Evolutionary conservation across 2,113 vertebrate genomes (phyloP), one percentile per base, ranked within the genome.

Genomic region (Mastomys coucha): DNA sequence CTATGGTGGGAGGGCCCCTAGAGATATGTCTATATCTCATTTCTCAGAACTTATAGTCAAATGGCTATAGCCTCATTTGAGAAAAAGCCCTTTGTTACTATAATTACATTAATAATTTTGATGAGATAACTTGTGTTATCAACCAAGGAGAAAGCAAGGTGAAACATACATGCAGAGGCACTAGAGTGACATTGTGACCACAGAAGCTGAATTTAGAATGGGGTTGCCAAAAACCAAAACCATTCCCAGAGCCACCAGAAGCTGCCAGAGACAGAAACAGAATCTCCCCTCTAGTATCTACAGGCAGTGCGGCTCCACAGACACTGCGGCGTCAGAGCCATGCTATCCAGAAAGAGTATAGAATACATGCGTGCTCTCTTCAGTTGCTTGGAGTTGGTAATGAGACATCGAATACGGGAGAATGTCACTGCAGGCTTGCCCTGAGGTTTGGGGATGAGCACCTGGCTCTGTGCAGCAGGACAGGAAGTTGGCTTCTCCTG

Each of bases 21-120:
- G 94, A 96, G 0, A n/a, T 58, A 91, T 36, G 39, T 63, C 80
- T 49, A 14, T 26, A 10, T 60, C 24, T 33, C 12, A 58, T 58
- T 39, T 28, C n/a, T 31, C 85, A 56, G 60, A 82, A 91, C 31
- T 84, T 95, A 17, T 88, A 45, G 45, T 45, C 45, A 45, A 45
- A 45, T 45, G 63, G 81, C 11, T 85, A 51, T 67, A 69, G 90
- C 4, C 53, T 91, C 49, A 76, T 88, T 91, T 94, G 51, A 56
- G 65, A 19, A 72, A 92, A 91, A 86, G 36, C 3, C 69, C 49
- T 82, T 92, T 89, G 77, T 10, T 58, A 69, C 7, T 89, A 26
- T 78, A 28, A 95, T 92, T 90, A 94, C 77, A 5, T 89, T 89
- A 94, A 86, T 82, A n/a, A 33, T 78, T 8, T 56, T 70, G 53